Percentiles rank a stretch among this genome's conserved stretches.
Conservation (phyloP, 2,797 vertebrate species). For the Hafferia zeledoni region DNA sequence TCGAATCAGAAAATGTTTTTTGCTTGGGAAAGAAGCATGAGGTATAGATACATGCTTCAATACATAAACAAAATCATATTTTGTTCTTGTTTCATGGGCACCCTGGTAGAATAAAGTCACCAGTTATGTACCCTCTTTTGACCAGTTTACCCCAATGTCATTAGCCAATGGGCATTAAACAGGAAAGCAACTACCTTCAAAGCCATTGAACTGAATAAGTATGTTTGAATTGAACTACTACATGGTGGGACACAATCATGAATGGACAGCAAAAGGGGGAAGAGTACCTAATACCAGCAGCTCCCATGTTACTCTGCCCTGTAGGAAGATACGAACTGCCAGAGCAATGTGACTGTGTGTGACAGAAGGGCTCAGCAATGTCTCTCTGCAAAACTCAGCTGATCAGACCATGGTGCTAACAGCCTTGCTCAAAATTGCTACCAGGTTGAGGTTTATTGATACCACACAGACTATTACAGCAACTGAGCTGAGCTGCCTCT, state of each 20-base stretch:
- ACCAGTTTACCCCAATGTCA: background rate
- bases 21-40: background rate
- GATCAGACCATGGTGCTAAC: background rate
- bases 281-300: background rate
- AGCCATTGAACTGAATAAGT: background rate
- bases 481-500: background rate
- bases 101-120: background rate
- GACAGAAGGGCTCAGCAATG: rapidly evolving
- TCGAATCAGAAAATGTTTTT: background rate
- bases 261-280: background rate
- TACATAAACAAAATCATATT: background rate
- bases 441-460: slow-evolving; percentile 13
- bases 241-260: background rate
- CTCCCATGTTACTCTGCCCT: rapidly evolving
- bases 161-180: background rate
- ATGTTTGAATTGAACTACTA: background rate
- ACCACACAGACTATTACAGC: background rate
- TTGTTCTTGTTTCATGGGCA: background rate
- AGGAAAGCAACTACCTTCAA: background rate
- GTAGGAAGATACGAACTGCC: background rate
- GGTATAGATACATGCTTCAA: background rate
- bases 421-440: slow-evolving; percentile 29
- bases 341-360: background rate
- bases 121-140: background rate
- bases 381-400: background rate